Conservation (phyloP, 2,888 invertebrate genomes). For the Pycnomerus fuliginosus region DNA sequence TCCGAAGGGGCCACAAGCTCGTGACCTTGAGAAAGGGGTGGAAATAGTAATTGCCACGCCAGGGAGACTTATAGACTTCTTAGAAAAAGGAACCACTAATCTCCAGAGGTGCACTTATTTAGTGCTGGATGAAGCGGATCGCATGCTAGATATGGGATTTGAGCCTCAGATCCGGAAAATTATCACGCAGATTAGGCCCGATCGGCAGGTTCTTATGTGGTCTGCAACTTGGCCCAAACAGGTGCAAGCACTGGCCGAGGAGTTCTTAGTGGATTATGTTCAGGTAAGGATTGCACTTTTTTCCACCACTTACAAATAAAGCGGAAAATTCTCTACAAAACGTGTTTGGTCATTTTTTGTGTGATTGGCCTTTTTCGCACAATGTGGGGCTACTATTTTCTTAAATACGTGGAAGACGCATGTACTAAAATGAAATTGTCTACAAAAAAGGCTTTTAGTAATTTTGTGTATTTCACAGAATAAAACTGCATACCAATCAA, state of each 20-base stretch:
- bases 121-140: constrained; percentile 93
- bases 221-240: constrained; percentile 99
- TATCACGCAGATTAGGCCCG: constrained; percentile 89
- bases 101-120: constrained; percentile 86
- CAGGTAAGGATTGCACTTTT: constrained; percentile 83
- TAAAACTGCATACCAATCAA: too few relatives aligned
- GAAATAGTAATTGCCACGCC: constrained; percentile 96
- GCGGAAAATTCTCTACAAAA: too few relatives aligned
- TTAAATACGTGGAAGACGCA: too few relatives aligned
- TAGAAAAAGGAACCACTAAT: constrained; percentile 86
- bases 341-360: too few relatives aligned
- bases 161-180: constrained; percentile 96
- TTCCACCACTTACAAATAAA: too few relatives aligned
- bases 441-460: too few relatives aligned
- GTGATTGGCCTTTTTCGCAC: too few relatives aligned
- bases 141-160: constrained; percentile 98
- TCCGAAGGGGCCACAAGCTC: constrained; percentile 91
- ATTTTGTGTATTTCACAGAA: too few relatives aligned
- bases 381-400: too few relatives aligned
- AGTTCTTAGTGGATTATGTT: constrained; percentile 90
- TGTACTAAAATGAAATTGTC: too few relatives aligned
- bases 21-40: constrained; percentile 85
- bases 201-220: constrained; percentile 96
- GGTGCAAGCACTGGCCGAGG: constrained; percentile 92
- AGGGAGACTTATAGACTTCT: constrained; percentile 89